Conservation (phyloP, 2,888 invertebrate genomes). For the Siphonodentalium dalli region DNA sequence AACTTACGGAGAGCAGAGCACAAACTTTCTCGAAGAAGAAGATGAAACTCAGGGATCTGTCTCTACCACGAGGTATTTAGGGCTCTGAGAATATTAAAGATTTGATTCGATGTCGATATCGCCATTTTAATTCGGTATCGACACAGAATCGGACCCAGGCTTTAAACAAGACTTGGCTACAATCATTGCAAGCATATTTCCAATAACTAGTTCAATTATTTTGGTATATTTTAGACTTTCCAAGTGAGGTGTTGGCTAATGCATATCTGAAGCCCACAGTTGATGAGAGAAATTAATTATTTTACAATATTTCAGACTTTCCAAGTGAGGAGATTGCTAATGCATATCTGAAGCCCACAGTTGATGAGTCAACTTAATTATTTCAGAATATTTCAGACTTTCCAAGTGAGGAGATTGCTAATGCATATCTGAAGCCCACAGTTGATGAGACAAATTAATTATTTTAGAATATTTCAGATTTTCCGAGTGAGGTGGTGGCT, state of each 20-base stretch:
- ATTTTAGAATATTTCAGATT: too few relatives aligned
- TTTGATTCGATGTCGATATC: too few relatives aligned
- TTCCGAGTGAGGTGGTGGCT: constrained; percentile 76
- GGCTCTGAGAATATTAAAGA: too few relatives aligned
- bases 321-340: too few relatives aligned
- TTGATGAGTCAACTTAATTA: too few relatives aligned
- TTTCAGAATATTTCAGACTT: constrained; percentile 69
- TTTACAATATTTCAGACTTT: too few relatives aligned
- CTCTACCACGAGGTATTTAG: constrained; percentile 72
- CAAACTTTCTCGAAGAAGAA: constrained; percentile 70
- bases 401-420: constrained; percentile 76
- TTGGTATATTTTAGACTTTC: constrained; percentile 70
- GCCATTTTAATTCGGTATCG: too few relatives aligned
- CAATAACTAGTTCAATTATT: too few relatives aligned
- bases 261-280: constrained; percentile 89
- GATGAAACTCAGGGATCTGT: constrained; percentile 81
- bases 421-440: constrained; percentile 87
- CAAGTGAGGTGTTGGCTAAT: constrained; percentile 77
- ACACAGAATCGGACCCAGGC: too few relatives aligned
- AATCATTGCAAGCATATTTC: too few relatives aligned
- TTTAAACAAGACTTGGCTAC: too few relatives aligned
- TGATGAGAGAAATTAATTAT: constrained; percentile 82
- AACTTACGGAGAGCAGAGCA: constrained; percentile 64
- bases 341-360: too few relatives aligned
- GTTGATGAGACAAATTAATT: constrained; percentile 85